Evolutionary conservation across 2,888 invertebrate species (phyloP).

Genomic region (Drosophila fulvimacula): DNA sequence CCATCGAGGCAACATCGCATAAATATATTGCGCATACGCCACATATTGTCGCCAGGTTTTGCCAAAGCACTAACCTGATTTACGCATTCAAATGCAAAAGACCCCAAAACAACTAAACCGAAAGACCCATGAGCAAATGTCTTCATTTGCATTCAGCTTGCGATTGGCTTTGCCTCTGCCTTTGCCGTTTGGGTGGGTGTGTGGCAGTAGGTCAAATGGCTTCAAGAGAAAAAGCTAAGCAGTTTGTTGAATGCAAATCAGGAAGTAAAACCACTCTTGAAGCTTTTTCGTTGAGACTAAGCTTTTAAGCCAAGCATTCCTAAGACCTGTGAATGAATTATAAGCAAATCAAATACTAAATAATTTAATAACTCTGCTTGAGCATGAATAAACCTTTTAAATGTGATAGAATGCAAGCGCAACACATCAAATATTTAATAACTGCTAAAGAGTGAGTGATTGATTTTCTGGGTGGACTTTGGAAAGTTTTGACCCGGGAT

Average conservation of each 20-base stretch:
- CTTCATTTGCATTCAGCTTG: constrained; percentile 39
- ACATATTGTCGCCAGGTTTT: constrained; percentile 40
- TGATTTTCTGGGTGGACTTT: background rate
- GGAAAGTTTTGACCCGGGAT: background rate
- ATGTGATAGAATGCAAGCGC: background rate
- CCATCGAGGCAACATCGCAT: constrained; percentile 36
- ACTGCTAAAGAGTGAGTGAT: background rate
- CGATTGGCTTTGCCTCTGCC: constrained; percentile 14
- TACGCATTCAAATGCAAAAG: constrained; percentile 43
- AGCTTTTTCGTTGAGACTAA: background rate
- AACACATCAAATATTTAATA: constrained; percentile 4
- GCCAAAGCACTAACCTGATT: constrained; percentile 66
- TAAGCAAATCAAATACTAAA: background rate
- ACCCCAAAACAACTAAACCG: constrained; percentile 9
- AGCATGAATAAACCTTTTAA: background rate
- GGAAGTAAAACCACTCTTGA: constrained; percentile 1
- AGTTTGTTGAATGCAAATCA: constrained; percentile 12
- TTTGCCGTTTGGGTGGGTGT: constrained; percentile 3
- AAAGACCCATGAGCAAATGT: constrained; percentile 25
- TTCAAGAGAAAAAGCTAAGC: constrained; percentile 18
- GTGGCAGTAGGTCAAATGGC: constrained; percentile 19
- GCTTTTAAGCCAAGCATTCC: background rate
- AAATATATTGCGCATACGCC: constrained; percentile 74
- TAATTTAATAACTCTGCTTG: background rate
- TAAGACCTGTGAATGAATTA: background rate